These are phyloP conservation scores for Ichneumon xanthorius DNA, from an alignment of 2,888 invertebrate species.

Conservation along the genomic window DNA sequence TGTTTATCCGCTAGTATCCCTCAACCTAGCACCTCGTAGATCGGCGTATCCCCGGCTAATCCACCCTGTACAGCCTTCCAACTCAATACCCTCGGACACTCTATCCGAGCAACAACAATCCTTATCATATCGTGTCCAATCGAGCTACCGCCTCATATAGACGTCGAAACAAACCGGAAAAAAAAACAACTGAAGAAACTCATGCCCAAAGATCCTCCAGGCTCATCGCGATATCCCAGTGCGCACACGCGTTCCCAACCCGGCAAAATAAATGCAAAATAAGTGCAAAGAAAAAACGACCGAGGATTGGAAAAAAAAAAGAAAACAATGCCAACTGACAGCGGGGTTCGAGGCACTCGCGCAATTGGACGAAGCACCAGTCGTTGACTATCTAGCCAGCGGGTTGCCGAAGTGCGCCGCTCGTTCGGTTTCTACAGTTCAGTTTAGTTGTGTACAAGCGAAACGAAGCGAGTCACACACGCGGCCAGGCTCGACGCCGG, in stretches of 20 bases:
- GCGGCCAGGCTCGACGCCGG: constrained; percentile 42
- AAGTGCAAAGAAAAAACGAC: not conserved
- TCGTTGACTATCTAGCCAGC: constrained; percentile 72
- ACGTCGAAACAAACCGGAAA: not conserved
- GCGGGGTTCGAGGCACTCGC: constrained; percentile 48
- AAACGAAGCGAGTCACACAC: constrained; percentile 46
- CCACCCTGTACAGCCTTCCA: not conserved
- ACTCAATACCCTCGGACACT: not conserved
- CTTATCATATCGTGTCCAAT: constrained; percentile 14
- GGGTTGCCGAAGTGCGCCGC: constrained; percentile 66
- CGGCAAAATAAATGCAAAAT: not conserved
- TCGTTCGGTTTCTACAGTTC: constrained; percentile 64
- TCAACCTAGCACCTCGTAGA: not conserved
- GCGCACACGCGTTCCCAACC: not conserved
- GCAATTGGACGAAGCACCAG: constrained; percentile 69
- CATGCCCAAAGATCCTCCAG: not conserved
- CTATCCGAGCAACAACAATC: constrained; percentile 8
- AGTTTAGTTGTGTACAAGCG: constrained; percentile 50
- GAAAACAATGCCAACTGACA: not conserved
- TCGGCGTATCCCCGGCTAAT: not conserved
- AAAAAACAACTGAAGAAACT: not conserved
- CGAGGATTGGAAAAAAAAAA: constrained; percentile 14
- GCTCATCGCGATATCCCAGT: not conserved
- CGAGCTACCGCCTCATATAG: not conserved
- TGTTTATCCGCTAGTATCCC: not conserved